Base-by-base conservation (phyloP, 2,113 vertebrate species). In the Odocoileus hemionus region DNA sequence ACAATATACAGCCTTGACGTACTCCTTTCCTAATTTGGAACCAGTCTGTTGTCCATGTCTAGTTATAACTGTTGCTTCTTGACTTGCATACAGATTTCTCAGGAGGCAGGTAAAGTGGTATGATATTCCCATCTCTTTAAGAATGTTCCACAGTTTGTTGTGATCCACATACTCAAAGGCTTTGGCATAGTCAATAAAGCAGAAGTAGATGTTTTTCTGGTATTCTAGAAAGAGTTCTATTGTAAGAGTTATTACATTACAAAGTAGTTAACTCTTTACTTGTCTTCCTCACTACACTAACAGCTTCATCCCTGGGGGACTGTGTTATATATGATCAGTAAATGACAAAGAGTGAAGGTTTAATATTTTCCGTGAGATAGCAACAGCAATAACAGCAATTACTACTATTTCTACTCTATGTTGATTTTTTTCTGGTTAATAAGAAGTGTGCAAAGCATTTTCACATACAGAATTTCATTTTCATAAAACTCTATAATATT, bases 401-500 rank as follows among this genome's bases (percentile, higher is more conserved):
- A 52, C 25, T 91, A 64, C 33, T 57, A 33, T 17, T 60, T 47
- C 6, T 89, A 86, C 28, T 60, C 21, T 95, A 78, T 64, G 10
- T 61, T 90, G 12, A 58, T 8, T 54, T 87, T 86, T 90, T 91
- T 58, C n/a, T 95, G 89, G 4, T 79, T 79, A 64, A 15, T 30
- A 74, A 84, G 80, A 82, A 78, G 2, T 52, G 15, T 95, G 33
- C 11, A 39, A 74, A 30, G 4, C 39, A 79, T 95, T 96, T 86
- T 88, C 58, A 91, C 6, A 80, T 92, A 50, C 85, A 61, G 33
- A 52, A 47, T 91, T 97, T 91, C 76, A 76, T 94, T 89, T 91
- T 90, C 28, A 91, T 85, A 76, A 87, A 92, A 21, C 3, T 10
- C 9, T 86, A 8, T 82, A 84, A 74, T 23, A 52, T 89, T n/a